Percentiles rank a stretch among this genome's conserved stretches.
These are phyloP conservation scores for Stenodema calcarata DNA, from an alignment of 2,888 invertebrate species.

Conservation along the genomic window DNA sequence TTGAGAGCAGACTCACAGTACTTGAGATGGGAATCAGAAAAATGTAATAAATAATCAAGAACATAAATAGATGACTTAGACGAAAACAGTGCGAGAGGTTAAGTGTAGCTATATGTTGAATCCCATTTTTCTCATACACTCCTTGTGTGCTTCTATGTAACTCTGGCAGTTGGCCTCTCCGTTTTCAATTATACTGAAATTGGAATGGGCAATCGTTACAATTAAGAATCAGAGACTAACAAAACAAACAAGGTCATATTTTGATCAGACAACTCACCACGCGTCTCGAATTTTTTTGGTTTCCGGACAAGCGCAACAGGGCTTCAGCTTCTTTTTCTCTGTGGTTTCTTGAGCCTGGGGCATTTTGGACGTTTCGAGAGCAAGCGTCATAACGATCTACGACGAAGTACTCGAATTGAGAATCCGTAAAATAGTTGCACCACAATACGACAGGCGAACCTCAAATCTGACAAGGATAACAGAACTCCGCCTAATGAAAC, in stretches of 20 bases:
- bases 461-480: not conserved
- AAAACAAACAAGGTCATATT: not conserved
- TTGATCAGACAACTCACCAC: constrained; percentile 71
- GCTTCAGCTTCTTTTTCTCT: constrained; percentile 77
- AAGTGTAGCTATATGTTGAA: constrained; percentile 82
- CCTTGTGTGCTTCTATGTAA: constrained; percentile 94
- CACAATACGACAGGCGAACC: not conserved
- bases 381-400: constrained; percentile 24
- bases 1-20: not conserved
- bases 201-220: constrained; percentile 45
- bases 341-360: constrained; percentile 36
- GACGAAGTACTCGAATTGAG: not conserved
- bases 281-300: constrained; percentile 88
- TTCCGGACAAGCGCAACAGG: constrained; percentile 97
- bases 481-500: not conserved
- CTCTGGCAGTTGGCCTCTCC: constrained; percentile 90
- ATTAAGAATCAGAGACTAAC: not conserved
- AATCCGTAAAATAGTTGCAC: not conserved
- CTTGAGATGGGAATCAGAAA: not conserved
- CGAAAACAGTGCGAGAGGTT: not conserved
- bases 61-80: not conserved
- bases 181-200: constrained; percentile 83
- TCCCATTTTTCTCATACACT: constrained; percentile 94
- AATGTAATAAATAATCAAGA: not conserved
- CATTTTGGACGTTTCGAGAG: constrained; percentile 41